phyloP scores from a whole-genome alignment of 2,113 vertebrate genomes.

The Motacilla alba region DNA sequence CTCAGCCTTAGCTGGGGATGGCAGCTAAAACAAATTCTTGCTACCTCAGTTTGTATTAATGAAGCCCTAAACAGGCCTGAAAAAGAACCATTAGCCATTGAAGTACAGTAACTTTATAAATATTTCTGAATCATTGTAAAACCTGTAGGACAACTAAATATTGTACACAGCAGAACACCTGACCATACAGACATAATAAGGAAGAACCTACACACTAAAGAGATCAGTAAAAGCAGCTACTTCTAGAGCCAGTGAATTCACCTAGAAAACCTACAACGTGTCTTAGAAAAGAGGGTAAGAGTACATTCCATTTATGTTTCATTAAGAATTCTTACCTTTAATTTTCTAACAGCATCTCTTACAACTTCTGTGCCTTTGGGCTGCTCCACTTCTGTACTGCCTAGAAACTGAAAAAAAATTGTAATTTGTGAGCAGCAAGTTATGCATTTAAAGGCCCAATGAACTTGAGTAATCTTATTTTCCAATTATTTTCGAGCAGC shows the following conservation, averaged over 20 bases:
- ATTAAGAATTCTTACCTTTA: constrained; percentile 83
- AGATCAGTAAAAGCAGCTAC: background rate
- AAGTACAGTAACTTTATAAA: background rate
- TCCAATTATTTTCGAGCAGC: background rate
- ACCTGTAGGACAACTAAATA: background rate
- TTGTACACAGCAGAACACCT: background rate
- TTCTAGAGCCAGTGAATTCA: background rate
- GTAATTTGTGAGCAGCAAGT: constrained; percentile 24
- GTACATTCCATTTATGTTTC: background rate
- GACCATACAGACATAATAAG: accelerated
- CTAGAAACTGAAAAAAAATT: constrained; percentile 86
- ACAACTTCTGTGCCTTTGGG: constrained; percentile 97
- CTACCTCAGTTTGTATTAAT: background rate
- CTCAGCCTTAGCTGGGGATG: background rate
- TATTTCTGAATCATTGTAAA: background rate
- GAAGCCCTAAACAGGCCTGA: background rate
- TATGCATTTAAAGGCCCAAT: background rate
- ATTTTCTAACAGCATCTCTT: constrained; percentile 93
- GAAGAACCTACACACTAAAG: background rate
- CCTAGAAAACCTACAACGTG: background rate
- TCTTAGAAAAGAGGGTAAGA: background rate
- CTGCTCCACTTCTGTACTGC: constrained; percentile 94
- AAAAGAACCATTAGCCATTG: background rate
- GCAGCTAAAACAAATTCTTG: background rate
- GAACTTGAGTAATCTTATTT: background rate